Evolutionary conservation across 1,140 invertebrate species (phyloP).

Genomic region (Euwallacea similis): DNA sequence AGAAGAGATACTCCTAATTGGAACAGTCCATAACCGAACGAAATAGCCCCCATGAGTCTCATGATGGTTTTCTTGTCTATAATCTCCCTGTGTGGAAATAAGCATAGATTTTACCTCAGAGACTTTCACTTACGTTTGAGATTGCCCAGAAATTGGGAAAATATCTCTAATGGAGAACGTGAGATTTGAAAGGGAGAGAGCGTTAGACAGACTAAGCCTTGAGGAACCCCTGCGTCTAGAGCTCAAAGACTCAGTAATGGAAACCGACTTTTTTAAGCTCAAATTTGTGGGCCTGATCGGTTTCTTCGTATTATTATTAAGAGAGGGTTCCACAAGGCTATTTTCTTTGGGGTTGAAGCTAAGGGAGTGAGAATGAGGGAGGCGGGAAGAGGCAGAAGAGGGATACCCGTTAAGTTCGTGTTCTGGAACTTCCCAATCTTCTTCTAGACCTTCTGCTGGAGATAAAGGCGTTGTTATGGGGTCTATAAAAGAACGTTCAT

Average conservation of each 20-base stretch:
- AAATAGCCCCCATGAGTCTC: conserved; percentile 68
- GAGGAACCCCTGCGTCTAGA: neutral
- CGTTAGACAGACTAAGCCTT: conserved; percentile 19
- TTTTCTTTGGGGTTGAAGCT: conserved; percentile 16
- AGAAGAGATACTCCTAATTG: conserved; percentile 71
- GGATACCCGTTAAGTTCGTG: conserved; percentile 35
- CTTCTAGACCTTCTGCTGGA: neutral
- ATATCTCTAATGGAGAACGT: conserved; percentile 25
- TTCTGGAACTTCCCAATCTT: conserved; percentile 33
- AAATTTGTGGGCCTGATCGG: conserved; percentile 19
- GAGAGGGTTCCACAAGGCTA: conserved; percentile 10
- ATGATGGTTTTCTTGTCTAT: conserved; percentile 56
- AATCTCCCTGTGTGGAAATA: neutral
- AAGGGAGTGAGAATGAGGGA: conserved; percentile 29
- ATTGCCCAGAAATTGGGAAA: conserved; percentile 7
- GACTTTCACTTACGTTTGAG: no score
- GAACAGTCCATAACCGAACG: conserved; percentile 75
- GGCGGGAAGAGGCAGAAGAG: conserved; percentile 12
- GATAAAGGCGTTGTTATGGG: conserved; percentile 20
- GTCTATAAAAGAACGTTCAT: conserved; percentile 27
- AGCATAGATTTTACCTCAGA: no score
- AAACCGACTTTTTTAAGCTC: conserved; percentile 29
- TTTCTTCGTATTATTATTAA: conserved; percentile 21
- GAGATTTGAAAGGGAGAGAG: conserved; percentile 11
- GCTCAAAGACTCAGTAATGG: conserved; percentile 21